Conservation (phyloP, 1,140 invertebrate genomes). For the Euschistus heros region DNA sequence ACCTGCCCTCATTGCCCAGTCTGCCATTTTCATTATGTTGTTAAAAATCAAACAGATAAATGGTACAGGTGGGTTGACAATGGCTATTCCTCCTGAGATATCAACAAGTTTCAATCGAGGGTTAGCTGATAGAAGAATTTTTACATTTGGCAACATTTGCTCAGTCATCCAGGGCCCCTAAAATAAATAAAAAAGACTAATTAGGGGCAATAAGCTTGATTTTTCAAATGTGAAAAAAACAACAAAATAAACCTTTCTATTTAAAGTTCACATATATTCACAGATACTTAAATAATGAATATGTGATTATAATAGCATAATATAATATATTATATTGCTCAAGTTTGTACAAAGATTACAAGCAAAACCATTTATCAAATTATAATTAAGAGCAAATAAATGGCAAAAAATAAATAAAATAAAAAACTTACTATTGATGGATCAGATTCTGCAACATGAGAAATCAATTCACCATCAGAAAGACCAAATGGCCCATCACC, state of each 20-base stretch:
- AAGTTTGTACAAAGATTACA: too few species aligned
- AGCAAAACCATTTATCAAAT: too few species aligned
- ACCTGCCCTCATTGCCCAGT: constrained; percentile 1
- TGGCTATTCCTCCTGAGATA: constrained; percentile 18
- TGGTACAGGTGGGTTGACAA: constrained; percentile 15
- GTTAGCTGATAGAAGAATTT: constrained; percentile 28
- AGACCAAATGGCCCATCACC: constrained; percentile 1
- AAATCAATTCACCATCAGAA: constrained; percentile 15
- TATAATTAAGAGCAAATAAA: too few species aligned
- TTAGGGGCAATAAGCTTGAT: too few species aligned
- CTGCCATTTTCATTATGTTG: neutral
- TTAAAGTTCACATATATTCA: too few species aligned
- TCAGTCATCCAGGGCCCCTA: constrained; percentile 25
- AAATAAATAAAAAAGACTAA: constrained; percentile 15
- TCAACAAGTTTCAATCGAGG: constrained; percentile 28
- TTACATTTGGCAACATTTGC: constrained; percentile 26
- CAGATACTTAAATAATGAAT: too few species aligned
- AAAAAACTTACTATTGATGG: neutral
- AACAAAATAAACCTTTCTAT: too few species aligned
- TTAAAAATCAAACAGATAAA: constrained; percentile 10
- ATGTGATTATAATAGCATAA: too few species aligned
- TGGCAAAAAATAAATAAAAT: too few species aligned
- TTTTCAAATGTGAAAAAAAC: too few species aligned
- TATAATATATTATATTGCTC: too few species aligned
- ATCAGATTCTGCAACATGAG: constrained; percentile 14